These are phyloP conservation scores for Desmophyllum pertusum DNA, from an alignment of 92 coral and sea anemone species.

Conservation along the genomic window DNA sequence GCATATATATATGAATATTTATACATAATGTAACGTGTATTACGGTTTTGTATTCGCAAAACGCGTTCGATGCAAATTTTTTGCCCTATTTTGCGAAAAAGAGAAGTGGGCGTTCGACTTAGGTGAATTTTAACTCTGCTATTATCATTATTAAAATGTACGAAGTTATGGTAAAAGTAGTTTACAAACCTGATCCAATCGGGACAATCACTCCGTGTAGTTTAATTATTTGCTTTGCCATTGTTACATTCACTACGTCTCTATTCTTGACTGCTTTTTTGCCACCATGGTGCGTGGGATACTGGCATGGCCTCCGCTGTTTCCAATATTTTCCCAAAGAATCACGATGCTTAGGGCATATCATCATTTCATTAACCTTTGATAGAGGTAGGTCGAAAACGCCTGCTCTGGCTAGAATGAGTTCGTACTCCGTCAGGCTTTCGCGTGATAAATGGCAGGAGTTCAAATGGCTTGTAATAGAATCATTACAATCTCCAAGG, in stretches of 20 bases:
- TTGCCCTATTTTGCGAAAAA: too few species aligned
- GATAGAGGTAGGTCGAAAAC: conserved; percentile 7
- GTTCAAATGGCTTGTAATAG: conserved; percentile 4
- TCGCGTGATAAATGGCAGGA: conserved; percentile 15
- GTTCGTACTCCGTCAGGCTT: conserved; percentile 16
- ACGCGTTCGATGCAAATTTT: too few species aligned
- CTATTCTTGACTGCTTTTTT: conserved; percentile 51
- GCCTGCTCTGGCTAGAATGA: conserved; percentile 27
- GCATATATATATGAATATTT: too few species aligned
- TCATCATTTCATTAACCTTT: neutral
- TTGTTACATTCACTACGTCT: conserved; percentile 42
- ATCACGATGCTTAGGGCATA: conserved; percentile 61
- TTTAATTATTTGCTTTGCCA: conserved; percentile 56
- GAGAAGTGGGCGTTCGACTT: neutral
- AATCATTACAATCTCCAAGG: conserved; percentile 24
- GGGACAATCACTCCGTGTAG: conserved; percentile 57
- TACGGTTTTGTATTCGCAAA: too few species aligned
- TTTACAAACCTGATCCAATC: conserved; percentile 62
- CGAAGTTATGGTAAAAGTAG: neutral
- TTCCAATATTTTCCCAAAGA: conserved; percentile 48
- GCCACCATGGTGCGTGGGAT: conserved; percentile 49
- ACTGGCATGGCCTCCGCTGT: conserved; percentile 56
- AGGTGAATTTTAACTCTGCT: neutral
- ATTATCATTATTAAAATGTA: neutral
- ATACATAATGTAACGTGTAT: too few species aligned